A percentile compares a stretch with the other conserved stretches of the same genome.
Conservation (phyloP, 1,140 invertebrate species). For the Mizuhopecten yessoensis region DNA sequence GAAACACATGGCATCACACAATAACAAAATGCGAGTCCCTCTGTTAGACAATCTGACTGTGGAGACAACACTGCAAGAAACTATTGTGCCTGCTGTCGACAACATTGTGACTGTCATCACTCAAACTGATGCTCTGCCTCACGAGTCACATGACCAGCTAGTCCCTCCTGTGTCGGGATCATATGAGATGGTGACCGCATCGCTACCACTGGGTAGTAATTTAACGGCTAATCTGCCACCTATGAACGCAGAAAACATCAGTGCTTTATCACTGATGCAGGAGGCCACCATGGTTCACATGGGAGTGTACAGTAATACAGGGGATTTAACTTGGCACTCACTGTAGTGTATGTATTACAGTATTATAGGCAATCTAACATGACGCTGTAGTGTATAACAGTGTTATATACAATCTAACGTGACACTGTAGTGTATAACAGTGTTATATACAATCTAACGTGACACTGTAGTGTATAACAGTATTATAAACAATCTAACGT, state of each 20-base stretch:
- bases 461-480: too few relatives aligned
- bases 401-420: too few relatives aligned
- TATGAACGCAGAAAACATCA: neutral
- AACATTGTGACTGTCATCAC: neutral
- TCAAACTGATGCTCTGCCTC: neutral
- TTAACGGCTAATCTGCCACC: neutral
- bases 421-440: too few relatives aligned
- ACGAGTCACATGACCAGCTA: neutral
- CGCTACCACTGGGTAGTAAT: neutral
- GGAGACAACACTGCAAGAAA: neutral
- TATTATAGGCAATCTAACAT: neutral
- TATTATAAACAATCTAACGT: too few relatives aligned
- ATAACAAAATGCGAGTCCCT: neutral
- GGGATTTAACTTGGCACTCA: neutral
- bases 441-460: too few relatives aligned
- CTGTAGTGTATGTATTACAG: neutral
- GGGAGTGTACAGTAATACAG: neutral
- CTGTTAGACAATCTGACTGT: neutral
- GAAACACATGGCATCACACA: neutral
- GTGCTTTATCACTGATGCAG: neutral
- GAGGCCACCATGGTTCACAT: constrained; percentile 8
- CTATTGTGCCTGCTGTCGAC: neutral
- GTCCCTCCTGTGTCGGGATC: neutral
- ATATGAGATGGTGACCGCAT: neutral
- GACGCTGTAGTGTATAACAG: neutral